Evolutionary conservation across 1,140 invertebrate species (phyloP).

Genomic region (Melitaea cinxia): DNA sequence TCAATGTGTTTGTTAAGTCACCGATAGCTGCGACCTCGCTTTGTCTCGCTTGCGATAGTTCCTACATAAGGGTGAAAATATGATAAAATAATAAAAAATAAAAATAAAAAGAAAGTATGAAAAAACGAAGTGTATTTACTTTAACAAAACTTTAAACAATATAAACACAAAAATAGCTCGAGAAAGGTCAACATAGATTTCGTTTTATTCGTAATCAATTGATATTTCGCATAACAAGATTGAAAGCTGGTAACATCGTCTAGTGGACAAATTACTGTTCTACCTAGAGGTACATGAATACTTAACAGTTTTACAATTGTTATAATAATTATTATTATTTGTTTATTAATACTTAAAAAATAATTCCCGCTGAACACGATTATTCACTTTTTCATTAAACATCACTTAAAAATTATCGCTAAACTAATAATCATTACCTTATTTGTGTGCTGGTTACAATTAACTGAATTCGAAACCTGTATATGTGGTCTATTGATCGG

Average conservation of each 20-base stretch:
- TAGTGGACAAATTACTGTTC: conserved; percentile 76
- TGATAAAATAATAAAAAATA: conserved; percentile 67
- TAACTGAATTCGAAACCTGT: conserved; percentile 57
- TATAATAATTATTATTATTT: too few relatives aligned
- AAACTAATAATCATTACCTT: conserved; percentile 76
- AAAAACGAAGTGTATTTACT: conserved; percentile 57
- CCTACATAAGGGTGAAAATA: conserved; percentile 61
- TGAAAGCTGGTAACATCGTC: conserved; percentile 74
- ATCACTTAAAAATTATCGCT: conserved; percentile 75
- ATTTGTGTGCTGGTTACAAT: conserved; percentile 75
- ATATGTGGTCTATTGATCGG: conserved; percentile 52
- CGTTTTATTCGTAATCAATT: conserved; percentile 65
- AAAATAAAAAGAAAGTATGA: conserved; percentile 56
- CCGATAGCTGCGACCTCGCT: conserved; percentile 65
- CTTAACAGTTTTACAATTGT: conserved; percentile 78
- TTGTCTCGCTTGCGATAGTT: conserved; percentile 62
- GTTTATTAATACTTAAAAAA: conserved; percentile 75
- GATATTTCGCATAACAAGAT: conserved; percentile 76
- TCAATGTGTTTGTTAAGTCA: conserved; percentile 57
- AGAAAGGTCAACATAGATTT: conserved; percentile 69
- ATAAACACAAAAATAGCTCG: conserved; percentile 73
- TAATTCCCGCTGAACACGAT: conserved; percentile 78
- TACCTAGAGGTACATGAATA: conserved; percentile 77
- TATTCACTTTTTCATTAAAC: conserved; percentile 68
- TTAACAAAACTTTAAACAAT: conserved; percentile 71